A percentile compares a stretch with the other conserved stretches of the same genome.
These are phyloP conservation scores for Argentina silus DNA, from an alignment of 2,797 vertebrate genomes.

Conservation along the genomic window DNA sequence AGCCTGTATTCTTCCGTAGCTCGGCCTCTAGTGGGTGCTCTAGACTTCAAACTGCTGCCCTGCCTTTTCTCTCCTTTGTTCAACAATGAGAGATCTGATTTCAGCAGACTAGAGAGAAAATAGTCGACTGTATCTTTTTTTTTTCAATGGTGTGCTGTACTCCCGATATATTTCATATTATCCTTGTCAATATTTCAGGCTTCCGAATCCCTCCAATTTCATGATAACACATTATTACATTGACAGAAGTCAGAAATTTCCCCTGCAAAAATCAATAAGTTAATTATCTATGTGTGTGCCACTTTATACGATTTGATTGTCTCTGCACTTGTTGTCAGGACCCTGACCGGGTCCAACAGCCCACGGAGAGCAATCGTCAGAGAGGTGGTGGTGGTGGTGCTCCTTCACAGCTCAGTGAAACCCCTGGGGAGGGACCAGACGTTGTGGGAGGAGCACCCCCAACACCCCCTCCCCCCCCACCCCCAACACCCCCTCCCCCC, in stretches of 20 bases:
- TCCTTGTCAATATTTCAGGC: slow-evolving; percentile 23
- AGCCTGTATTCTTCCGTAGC: neutral
- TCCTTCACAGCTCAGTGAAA: slow-evolving; percentile 48
- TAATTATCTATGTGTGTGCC: slow-evolving; percentile 35
- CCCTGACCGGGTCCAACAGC: slow-evolving; percentile 10
- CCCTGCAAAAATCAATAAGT: neutral
- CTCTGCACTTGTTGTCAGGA: slow-evolving; percentile 53
- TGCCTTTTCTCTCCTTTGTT: neutral
- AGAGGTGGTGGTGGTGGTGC: slow-evolving; percentile 15
- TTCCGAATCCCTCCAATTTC: slow-evolving; percentile 10
- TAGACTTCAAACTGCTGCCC: neutral
- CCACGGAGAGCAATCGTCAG: slow-evolving; percentile 12
- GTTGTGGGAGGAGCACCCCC: slow-evolving; percentile 53
- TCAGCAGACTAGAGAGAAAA: neutral
- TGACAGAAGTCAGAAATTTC: neutral
- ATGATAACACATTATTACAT: slow-evolving; percentile 27
- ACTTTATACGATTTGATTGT: slow-evolving; percentile 36
- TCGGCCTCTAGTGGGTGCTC: neutral
- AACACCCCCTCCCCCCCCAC: too few species aligned
- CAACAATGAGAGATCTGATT: neutral
- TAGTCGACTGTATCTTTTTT: neutral
- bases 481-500: too few species aligned
- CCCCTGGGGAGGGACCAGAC: slow-evolving; percentile 52
- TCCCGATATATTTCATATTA: neutral
- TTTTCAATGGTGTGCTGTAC: neutral